Base-by-base conservation (phyloP, 2,888 invertebrate species). In the Tupiocoris notatus region DNA sequence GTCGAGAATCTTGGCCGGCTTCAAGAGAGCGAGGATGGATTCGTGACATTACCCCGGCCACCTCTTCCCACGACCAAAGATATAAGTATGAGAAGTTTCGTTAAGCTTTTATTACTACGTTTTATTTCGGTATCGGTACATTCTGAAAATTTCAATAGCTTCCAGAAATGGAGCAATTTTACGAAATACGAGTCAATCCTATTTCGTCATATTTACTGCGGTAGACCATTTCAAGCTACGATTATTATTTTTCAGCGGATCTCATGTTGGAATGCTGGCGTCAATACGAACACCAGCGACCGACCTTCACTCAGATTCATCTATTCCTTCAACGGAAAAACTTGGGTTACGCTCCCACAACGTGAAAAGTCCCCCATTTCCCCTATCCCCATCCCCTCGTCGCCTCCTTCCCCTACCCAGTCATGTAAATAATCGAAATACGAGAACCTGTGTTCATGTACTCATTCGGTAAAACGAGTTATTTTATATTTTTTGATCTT, bases 1-100 rank as follows among this genome's bases (percentile, higher is more conserved):
- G 88, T 95, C 79, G 92, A 92, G 81, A 93, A 94, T 84, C 87
- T 94, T 71, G 89, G 91, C 23, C 90, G 90, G 82, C 85, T 91
- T 83, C 88, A 90, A 82, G 87, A 87, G 70, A 88, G 88, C 82
- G 88, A 89, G 68, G 80, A 79, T 22, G 77, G 79, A 21, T 81
- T 80, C 77, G 78, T 79, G 39, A 80, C 79, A 66, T 78, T 80
- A 25, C 83, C 84, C 61, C 84, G 87, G 74, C 88, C 88, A 0
- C 82, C 84, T 22, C 87, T 88, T 0, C 82, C 85, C n/a, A 84
- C 84, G 77, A 87, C 88, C 59, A 86, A 86, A 81, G 88, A 89
- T 82, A 87, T 89, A 79, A 66, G 75, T 75, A 18, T 57, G 73
- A 17, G 1, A 22, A 63, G 22, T 63, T 39, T 39, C 39, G 3